Percentiles rank a stretch among this genome's conserved stretches.
Conservation (phyloP, 2,888 invertebrate species). For the Palloptera scutellata region DNA sequence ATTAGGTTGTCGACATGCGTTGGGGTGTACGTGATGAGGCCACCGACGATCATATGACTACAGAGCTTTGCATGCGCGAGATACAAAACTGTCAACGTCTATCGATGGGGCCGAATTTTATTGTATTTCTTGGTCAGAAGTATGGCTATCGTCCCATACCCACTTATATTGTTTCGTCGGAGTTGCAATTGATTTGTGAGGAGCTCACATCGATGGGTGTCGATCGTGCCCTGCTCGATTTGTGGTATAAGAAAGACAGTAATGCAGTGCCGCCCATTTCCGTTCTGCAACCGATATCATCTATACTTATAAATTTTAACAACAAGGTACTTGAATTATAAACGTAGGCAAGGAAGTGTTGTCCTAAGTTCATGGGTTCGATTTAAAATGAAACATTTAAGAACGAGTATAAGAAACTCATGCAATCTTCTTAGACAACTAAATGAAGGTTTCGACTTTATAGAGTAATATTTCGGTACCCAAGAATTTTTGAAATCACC, state of each 20-base stretch:
- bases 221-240: constrained; percentile 84
- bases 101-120: constrained; percentile 98
- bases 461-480: no score
- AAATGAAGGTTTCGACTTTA: no score
- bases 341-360: constrained; percentile 22
- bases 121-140: constrained; percentile 96
- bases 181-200: constrained; percentile 85
- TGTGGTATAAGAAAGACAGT: constrained; percentile 96
- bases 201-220: constrained; percentile 84
- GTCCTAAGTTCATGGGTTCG: background rate
- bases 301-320: constrained; percentile 95
- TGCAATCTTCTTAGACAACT: no score
- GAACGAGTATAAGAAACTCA: no score
- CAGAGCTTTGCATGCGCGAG: constrained; percentile 97
- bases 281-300: constrained; percentile 95
- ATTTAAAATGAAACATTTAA: no score
- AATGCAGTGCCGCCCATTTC: constrained; percentile 96
- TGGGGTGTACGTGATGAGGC: constrained; percentile 99
- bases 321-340: constrained; percentile 77
- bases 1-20: constrained; percentile 95
- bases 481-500: no score
- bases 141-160: constrained; percentile 98
- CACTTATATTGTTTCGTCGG: constrained; percentile 90
- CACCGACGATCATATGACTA: constrained; percentile 99
- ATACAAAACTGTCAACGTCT: constrained; percentile 96